A percentile compares a stretch with the other conserved stretches of the same genome.
phyloP scores from a whole-genome alignment of 64 coral and sea anemone species.

The Stylophora pistillata region DNA sequence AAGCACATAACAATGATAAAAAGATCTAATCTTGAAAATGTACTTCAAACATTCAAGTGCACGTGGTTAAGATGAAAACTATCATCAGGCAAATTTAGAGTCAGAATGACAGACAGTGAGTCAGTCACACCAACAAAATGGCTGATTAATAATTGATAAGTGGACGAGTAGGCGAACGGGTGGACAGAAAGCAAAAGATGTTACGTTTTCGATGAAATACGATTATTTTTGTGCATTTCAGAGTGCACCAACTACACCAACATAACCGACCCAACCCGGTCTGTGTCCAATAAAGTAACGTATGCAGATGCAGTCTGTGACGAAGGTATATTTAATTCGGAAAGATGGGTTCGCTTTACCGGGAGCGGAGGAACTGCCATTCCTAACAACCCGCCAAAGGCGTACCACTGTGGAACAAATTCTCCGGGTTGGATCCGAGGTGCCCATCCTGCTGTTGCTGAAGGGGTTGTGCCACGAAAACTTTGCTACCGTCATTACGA shows the following conservation, averaged over 20 bases:
- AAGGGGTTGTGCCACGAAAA: not conserved
- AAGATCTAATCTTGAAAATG: no score
- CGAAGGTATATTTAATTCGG: not conserved
- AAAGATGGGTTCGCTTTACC: not conserved
- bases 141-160: no score
- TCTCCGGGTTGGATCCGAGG: not conserved
- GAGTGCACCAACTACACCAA: not conserved
- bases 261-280: not conserved
- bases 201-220: no score
- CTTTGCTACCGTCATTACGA: not conserved
- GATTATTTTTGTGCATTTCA: not conserved
- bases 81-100: no score
- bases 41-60: no score
- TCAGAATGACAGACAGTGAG: no score
- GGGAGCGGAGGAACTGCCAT: no score
- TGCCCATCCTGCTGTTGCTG: not conserved
- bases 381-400: not conserved
- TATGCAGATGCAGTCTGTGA: not conserved
- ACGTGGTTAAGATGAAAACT: no score
- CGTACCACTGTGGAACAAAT: not conserved
- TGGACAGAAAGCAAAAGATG: no score
- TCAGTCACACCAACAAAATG: no score
- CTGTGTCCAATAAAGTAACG: not conserved
- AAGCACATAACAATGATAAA: no score
- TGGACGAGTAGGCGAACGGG: no score